Evolutionary conservation across 2,888 invertebrate species (phyloP), one percentile per base, ranked within the genome.

Genomic region (Epinotia ramella): DNA sequence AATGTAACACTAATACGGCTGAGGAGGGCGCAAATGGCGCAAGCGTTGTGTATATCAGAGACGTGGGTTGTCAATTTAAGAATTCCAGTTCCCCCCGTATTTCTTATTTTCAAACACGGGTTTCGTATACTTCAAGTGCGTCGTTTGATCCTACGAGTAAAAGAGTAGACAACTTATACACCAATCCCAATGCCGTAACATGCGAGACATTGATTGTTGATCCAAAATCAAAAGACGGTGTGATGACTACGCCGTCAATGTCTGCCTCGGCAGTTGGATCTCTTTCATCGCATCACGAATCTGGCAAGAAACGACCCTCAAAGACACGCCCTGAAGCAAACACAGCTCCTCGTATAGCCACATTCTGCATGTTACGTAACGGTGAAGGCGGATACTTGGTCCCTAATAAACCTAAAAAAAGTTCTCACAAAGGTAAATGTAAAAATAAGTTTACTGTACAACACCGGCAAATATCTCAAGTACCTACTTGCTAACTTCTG

Each of bases 21-120:
- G 82, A 81, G 71, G 81, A 82, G 57, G 80, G 73, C 49, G 20
- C 74, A 0, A 87, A 85, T 66, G 88, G 90, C 46, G 86, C 84
- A 11, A 59, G 59, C 2, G 83, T 93, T 16, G 82, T 93, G 77
- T 93, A 88, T 76, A 90, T 94, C 53, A 88, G 93, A 82, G 93
- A 94, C 78, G 93, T 93, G 11, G 93, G 93, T 7, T 94, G 93
- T 79, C 94, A 94, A 78, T 93, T 92, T 78, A 82, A 85, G 77
- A 86, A 84, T 73, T 90, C 46, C 16, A 80, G 77, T 77, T 81
- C 83, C 3, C 84, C 83, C 0, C 84, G 81, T 72, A 84, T 84
- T 74, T 87, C 86, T 44, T 16, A 83, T 33, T 73, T 84, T 40
- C 84, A 84, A 65, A 82, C 85, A 7, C 89, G 60, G 49, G 20